Percentiles rank a stretch among this genome's conserved stretches.
These are phyloP conservation scores for Hyppa rectilinea DNA, from an alignment of 2,888 invertebrate species.

Conservation along the genomic window DNA sequence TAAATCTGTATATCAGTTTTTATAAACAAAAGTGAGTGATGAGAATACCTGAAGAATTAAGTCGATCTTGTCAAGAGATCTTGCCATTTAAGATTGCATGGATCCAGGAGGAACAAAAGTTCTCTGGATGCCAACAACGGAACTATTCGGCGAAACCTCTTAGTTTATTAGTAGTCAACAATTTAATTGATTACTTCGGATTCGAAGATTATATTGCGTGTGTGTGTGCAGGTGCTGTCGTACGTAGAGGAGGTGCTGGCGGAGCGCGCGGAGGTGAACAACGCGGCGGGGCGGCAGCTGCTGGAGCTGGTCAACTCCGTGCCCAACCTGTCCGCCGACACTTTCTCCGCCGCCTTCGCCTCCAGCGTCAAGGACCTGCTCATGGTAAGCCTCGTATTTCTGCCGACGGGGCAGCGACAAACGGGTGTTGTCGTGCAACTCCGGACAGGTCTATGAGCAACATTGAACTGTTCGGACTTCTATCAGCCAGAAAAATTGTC, in stretches of 20 bases:
- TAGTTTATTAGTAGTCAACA: neutral
- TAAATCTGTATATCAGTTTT: no score
- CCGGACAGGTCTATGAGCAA: neutral
- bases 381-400: slow-evolving; percentile 92
- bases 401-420: neutral
- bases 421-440: neutral
- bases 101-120: no score
- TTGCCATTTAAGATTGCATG: no score
- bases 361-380: slow-evolving; percentile 99
- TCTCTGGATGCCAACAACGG: neutral
- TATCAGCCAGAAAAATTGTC: neutral
- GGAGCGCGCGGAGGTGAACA: slow-evolving; percentile 94
- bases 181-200: neutral
- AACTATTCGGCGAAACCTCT: neutral
- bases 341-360: slow-evolving; percentile 98
- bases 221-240: slow-evolving; percentile 90
- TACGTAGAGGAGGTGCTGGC: slow-evolving; percentile 98
- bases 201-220: neutral
- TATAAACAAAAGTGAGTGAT: no score
- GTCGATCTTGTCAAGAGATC: no score
- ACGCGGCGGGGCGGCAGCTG: slow-evolving; percentile 97
- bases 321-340: slow-evolving; percentile 96
- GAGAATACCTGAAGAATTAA: no score
- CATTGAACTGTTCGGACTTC: no score
- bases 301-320: slow-evolving; percentile 97